Evolutionary conservation across 2,113 vertebrate genomes (phyloP).

Genomic region (Odocoileus virginianus): DNA sequence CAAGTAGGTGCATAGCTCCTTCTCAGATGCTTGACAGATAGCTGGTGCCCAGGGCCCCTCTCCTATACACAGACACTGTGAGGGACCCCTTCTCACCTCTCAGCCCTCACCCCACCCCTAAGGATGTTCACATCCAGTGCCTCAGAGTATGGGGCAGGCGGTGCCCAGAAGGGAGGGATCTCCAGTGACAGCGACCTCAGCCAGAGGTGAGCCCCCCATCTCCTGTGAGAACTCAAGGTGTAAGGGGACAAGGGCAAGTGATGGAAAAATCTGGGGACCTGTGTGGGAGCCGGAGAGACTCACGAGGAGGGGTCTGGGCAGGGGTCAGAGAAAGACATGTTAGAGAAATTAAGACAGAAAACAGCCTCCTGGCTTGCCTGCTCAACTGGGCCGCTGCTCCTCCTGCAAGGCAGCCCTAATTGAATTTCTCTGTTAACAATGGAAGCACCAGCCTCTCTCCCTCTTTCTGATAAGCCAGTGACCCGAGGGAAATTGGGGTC

Average conservation of each 20-base stretch:
- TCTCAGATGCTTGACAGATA: neutral
- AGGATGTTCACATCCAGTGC: neutral
- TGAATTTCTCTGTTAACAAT: slow-evolving; percentile 91
- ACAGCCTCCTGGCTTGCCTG: neutral
- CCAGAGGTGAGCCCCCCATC: neutral
- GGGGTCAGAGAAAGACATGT: neutral
- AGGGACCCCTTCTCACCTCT: neutral
- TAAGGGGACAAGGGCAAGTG: neutral
- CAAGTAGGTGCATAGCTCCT: neutral
- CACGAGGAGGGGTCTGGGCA: neutral
- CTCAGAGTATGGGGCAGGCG: neutral
- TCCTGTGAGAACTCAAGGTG: neutral
- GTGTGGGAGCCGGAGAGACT: neutral
- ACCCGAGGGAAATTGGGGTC: slow-evolving; percentile 92
- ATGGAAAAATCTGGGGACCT: neutral
- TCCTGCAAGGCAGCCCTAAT: slow-evolving; percentile 80
- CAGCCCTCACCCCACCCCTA: neutral
- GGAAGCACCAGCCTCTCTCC: slow-evolving; percentile 84
- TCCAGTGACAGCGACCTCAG: neutral
- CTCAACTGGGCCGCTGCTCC: neutral
- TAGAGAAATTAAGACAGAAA: slow-evolving; percentile 41
- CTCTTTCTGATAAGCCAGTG: slow-evolving; percentile 91
- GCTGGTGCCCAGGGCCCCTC: neutral
- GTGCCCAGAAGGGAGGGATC: neutral
- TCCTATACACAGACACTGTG: neutral